Evolutionary conservation across 2,113 vertebrate species (phyloP).

Genomic region (Chloebia gouldiae): DNA sequence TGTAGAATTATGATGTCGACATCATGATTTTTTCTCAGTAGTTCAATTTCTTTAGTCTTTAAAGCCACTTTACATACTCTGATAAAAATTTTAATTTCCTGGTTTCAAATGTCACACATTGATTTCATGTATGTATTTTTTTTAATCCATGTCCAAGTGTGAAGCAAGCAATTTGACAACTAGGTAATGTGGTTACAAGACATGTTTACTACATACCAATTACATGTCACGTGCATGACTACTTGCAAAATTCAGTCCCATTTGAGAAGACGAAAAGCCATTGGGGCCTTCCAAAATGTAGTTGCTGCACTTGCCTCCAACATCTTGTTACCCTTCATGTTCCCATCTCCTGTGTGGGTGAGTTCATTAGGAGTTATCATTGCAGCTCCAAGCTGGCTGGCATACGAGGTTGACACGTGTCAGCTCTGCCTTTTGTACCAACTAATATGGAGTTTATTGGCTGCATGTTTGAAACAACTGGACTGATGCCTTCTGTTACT

Average conservation of each 20-base stretch:
- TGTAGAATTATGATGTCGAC: neutral
- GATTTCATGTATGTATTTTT: neutral
- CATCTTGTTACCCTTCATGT: neutral
- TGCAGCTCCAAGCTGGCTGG: neutral
- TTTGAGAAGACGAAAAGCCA: neutral
- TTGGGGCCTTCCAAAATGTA: neutral
- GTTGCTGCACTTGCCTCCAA: neutral
- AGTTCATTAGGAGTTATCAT: neutral
- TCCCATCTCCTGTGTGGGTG: neutral
- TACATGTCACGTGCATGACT: neutral
- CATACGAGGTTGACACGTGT: neutral
- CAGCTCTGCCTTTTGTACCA: neutral
- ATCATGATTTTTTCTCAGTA: neutral
- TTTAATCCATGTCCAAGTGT: neutral
- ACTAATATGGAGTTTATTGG: neutral
- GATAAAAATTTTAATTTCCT: neutral
- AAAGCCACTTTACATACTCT: neutral
- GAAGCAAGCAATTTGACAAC: neutral
- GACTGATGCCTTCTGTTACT: neutral
- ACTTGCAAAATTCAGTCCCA: neutral
- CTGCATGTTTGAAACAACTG: neutral
- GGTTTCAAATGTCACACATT: neutral
- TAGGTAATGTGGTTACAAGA: neutral
- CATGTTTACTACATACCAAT: neutral
- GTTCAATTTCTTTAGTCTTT: neutral